Evolutionary conservation across 2,797 vertebrate species (phyloP), one percentile per base, ranked within the genome.

Genomic region (Gymnodraco acuticeps): DNA sequence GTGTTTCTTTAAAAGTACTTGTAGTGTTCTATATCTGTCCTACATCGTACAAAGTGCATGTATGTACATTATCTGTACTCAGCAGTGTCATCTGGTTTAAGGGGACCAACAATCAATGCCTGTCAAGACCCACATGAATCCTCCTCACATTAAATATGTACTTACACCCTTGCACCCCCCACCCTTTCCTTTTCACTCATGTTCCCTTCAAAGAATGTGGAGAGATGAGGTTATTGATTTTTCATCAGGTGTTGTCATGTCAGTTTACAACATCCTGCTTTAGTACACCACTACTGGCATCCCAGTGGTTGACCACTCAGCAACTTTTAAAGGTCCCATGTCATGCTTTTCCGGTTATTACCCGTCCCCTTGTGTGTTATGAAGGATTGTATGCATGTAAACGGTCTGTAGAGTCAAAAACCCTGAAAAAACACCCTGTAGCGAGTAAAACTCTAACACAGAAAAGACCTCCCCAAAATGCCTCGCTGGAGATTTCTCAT

Each of bases 181-280:
- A 16, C 45, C 63, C 47, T 27, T 77, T 42, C 33, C 58, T 52
- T 70, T 78, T 70, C 17, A 65, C 52, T 76, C 27, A 51, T 67
- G 54, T 20, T 70, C 67, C 70, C 81, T 75, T 82, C 75, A 83
- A 64, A 91, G 54, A 73, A 84, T 61, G 65, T 62, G 74, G 19
- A 64, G 53, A 88, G 84, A 86, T 70, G 77, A 63, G 48, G 20
- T 47, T 84, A 93, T 88, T 84, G 90, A 93, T 93, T 92, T 89
- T 64, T 92, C 89, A 89, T 91, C 87, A 87, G 80, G 59, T 82
- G 79, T 73, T 90, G 83, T 86, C 83, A 85, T 82, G 87, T 88
- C 83, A 85, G 85, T 77, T 84, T 88, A 87, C 77, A 88, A 78
- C 70, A 87, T 88, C 71, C 80, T 87, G 64, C 82, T 84, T 77